A percentile compares a stretch with the other conserved stretches of the same genome.
These are phyloP conservation scores for Columbina picui DNA, from an alignment of 2,113 vertebrate genomes.

Conservation along the genomic window DNA sequence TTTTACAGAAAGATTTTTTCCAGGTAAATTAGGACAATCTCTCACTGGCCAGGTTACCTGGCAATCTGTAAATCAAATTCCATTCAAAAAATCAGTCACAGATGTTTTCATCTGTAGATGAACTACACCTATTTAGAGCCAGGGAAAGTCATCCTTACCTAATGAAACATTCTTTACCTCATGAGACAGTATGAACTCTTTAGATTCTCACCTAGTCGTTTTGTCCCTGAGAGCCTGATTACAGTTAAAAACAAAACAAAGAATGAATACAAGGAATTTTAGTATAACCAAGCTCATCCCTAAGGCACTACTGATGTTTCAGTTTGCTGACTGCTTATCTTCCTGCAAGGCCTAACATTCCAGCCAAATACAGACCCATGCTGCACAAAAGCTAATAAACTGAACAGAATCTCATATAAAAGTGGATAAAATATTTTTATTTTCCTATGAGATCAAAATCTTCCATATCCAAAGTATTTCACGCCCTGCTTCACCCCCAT, in stretches of 20 bases:
- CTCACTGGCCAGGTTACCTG: neutral
- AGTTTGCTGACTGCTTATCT: neutral
- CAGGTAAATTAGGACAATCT: neutral
- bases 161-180: neutral
- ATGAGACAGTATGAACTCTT: neutral
- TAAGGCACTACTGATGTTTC: neutral
- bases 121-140: neutral
- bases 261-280: neutral
- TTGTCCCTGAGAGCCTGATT: neutral
- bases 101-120: neutral
- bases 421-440: neutral
- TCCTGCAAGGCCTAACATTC: neutral
- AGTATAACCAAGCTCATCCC: neutral
- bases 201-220: neutral
- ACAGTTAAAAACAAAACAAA: neutral
- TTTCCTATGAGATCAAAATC: neutral
- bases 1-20: neutral
- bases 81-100: neutral
- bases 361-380: neutral
- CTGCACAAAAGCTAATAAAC: neutral
- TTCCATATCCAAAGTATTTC: neutral
- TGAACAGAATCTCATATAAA: neutral
- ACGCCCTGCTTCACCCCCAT: too few relatives aligned
- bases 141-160: neutral
- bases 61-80: neutral